Conservation (phyloP, 1,140 invertebrate species). For the Sitodiplosis mosellana region DNA sequence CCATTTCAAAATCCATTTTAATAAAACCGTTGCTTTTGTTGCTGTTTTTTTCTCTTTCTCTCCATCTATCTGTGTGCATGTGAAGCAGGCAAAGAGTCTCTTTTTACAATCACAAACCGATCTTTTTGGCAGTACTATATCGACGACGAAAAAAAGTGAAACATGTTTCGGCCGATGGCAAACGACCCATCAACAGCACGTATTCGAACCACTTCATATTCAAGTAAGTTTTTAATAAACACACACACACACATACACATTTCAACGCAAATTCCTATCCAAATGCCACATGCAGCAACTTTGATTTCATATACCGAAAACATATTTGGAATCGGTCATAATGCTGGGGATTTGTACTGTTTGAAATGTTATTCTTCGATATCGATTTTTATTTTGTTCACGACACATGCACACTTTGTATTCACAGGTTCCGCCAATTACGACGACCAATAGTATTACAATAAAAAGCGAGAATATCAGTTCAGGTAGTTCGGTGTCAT, state of each 20-base stretch:
- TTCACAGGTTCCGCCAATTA: background rate
- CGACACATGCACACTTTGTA: background rate
- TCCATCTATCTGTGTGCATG: too few species aligned
- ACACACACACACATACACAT: too few species aligned
- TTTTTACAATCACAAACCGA: slow-evolving; percentile 2
- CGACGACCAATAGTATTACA: background rate
- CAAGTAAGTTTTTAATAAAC: slow-evolving; percentile 1
- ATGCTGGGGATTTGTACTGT: background rate
- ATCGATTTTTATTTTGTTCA: background rate
- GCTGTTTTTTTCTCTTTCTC: background rate
- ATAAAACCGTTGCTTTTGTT: background rate
- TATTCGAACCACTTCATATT: slow-evolving; percentile 1
- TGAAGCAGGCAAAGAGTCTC: slow-evolving; percentile 1
- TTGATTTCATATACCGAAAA: background rate
- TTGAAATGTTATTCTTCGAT: background rate
- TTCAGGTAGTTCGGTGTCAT: background rate
- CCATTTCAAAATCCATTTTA: background rate
- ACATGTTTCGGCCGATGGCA: slow-evolving; percentile 1
- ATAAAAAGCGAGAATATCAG: background rate
- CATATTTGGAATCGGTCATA: background rate
- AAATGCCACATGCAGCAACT: background rate
- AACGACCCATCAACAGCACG: background rate
- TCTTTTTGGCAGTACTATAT: background rate
- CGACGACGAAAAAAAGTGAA: background rate
- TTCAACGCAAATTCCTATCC: background rate